These are phyloP conservation scores for Xenopus tropicalis DNA, from an alignment of 2,113 vertebrate species.

Conservation along the genomic window DNA sequence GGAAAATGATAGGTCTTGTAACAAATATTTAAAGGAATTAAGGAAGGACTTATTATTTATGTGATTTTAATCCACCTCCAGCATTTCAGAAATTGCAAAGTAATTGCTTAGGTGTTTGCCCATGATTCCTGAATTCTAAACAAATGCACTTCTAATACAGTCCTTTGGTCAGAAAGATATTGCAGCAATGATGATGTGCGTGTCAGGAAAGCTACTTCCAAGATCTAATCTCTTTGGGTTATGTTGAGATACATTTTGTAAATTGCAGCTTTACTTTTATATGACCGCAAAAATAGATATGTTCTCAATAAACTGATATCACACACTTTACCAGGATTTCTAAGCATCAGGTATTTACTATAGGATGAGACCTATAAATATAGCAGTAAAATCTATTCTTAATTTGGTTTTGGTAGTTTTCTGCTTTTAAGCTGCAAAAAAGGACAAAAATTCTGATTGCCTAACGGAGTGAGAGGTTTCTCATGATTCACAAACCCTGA, in stretches of 20 bases:
- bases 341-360: background rate
- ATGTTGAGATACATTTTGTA: background rate
- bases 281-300: background rate
- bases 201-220: background rate
- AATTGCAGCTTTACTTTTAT: background rate
- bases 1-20: constrained; percentile 15
- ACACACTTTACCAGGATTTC: background rate
- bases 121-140: constrained; percentile 19
- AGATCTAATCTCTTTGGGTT: background rate
- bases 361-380: background rate
- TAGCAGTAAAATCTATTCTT: background rate
- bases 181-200: background rate
- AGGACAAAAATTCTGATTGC: too few species aligned
- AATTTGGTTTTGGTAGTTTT: background rate
- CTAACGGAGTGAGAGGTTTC: background rate
- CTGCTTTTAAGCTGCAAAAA: too few species aligned
- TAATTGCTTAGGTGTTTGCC: constrained; percentile 25
- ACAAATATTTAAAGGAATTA: constrained; percentile 3
- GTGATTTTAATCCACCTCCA: constrained; percentile 26
- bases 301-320: background rate
- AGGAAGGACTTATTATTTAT: constrained; percentile 19
- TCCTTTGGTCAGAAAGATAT: background rate
- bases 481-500: background rate
- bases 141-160: constrained; percentile 25
- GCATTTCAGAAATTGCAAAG: background rate